Conservation (phyloP, 2,113 vertebrate genomes). For the Cyprinodon tularosa region DNA sequence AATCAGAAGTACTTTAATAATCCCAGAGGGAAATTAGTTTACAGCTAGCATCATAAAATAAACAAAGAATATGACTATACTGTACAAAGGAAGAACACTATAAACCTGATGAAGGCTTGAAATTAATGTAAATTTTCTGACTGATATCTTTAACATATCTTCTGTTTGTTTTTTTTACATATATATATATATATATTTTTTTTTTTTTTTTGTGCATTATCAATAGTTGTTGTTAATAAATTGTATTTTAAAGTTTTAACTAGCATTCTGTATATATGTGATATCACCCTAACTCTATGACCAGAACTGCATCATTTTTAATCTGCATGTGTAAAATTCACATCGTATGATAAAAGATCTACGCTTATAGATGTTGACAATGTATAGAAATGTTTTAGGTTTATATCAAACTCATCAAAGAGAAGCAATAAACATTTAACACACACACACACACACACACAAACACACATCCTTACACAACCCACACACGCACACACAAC, state of each 20-base stretch:
- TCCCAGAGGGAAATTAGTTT: no score
- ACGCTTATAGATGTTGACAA: neutral
- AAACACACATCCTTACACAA: no score
- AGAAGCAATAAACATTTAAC: no score
- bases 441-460: no score
- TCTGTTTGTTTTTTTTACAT: no score
- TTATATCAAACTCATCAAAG: neutral
- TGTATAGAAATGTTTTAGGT: neutral
- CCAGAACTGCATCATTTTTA: no score
- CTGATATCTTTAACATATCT: no score
- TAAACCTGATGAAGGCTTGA: neutral
- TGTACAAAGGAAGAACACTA: neutral
- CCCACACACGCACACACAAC: no score
- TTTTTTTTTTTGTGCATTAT: no score
- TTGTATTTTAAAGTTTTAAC: neutral
- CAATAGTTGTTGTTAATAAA: neutral
- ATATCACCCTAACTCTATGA: neutral
- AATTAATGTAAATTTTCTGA: neutral
- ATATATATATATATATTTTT: no score
- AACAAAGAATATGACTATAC: neutral
- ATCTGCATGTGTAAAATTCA: neutral
- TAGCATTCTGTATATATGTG: neutral
- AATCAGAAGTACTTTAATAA: no score
- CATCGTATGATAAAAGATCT: neutral
- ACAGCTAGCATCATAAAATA: neutral